These are phyloP conservation scores for Tridacna gigas DNA, from an alignment of 2,888 invertebrate genomes.

Conservation along the genomic window DNA sequence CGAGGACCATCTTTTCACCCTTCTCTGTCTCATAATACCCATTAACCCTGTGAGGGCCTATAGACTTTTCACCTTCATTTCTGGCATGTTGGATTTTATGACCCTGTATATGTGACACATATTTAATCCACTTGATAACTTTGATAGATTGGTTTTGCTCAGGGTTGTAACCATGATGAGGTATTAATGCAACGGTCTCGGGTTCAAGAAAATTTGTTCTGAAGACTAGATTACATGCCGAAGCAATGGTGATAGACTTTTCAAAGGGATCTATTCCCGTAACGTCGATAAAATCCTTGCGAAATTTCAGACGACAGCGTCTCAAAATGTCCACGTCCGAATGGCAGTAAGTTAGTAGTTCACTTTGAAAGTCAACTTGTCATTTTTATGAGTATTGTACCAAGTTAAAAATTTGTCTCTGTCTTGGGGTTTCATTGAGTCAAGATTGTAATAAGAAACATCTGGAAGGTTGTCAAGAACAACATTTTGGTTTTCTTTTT, in stretches of 20 bases:
- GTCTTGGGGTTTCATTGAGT: conserved; percentile 51
- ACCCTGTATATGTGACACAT: conserved; percentile 32
- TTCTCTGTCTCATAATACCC: conserved; percentile 29
- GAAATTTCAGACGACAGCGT: conserved; percentile 46
- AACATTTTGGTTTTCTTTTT: conserved; percentile 47
- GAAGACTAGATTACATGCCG: conserved; percentile 49
- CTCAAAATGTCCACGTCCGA: conserved; percentile 25
- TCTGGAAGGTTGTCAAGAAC: conserved; percentile 46
- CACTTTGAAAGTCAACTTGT: conserved; percentile 43
- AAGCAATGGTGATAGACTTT: conserved; percentile 55
- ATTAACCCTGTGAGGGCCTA: conserved; percentile 30
- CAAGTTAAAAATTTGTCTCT: conserved; percentile 48
- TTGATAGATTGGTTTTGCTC: conserved; percentile 57
- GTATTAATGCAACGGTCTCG: conserved; percentile 56
- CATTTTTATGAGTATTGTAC: too few species aligned
- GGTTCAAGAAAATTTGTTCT: conserved; percentile 44
- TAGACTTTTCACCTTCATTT: conserved; percentile 31
- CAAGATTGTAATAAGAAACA: conserved; percentile 50
- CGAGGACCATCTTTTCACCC: conserved; percentile 6
- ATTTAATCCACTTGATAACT: conserved; percentile 54
- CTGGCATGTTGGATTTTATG: conserved; percentile 37
- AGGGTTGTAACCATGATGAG: conserved; percentile 57
- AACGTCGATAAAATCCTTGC: conserved; percentile 35
- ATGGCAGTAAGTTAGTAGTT: conserved; percentile 44
- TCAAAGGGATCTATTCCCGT: conserved; percentile 59